These are phyloP conservation scores for Colinus virginianus DNA, from an alignment of 2,113 vertebrate species.

Conservation along the genomic window DNA sequence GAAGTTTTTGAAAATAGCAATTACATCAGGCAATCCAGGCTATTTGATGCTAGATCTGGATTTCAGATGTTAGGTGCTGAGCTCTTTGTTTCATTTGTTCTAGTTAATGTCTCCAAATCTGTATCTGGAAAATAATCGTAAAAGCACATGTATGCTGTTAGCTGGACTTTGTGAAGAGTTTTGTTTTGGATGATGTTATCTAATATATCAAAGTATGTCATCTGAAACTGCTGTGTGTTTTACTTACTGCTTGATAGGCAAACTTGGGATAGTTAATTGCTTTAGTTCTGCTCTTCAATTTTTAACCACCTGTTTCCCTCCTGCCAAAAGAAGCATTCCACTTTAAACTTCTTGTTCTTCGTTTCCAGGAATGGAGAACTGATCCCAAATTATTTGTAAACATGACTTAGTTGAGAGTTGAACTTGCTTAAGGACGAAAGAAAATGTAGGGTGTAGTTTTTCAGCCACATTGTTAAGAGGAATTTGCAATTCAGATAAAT, in stretches of 20 bases:
- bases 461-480: not conserved
- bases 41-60: not conserved
- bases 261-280: not conserved
- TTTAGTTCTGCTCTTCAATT: not conserved
- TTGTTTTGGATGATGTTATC: not conserved
- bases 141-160: not conserved
- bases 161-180: not conserved
- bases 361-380: not conserved
- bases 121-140: not conserved
- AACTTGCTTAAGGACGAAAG: constrained; percentile 25
- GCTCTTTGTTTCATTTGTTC: not conserved
- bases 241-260: not conserved
- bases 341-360: not conserved
- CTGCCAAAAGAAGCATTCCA: not conserved
- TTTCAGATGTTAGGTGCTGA: not conserved
- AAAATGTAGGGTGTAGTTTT: not conserved
- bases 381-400: constrained; percentile 45
- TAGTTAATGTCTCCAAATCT: not conserved
- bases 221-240: not conserved
- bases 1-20: not conserved
- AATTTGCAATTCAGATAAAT: constrained; percentile 23
- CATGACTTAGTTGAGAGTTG: constrained; percentile 5
- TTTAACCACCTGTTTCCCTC: not conserved
- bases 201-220: not conserved
- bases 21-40: not conserved